Evolutionary conservation across 2,113 vertebrate species (phyloP).

Genomic region (Porphyrio hochstetteri): DNA sequence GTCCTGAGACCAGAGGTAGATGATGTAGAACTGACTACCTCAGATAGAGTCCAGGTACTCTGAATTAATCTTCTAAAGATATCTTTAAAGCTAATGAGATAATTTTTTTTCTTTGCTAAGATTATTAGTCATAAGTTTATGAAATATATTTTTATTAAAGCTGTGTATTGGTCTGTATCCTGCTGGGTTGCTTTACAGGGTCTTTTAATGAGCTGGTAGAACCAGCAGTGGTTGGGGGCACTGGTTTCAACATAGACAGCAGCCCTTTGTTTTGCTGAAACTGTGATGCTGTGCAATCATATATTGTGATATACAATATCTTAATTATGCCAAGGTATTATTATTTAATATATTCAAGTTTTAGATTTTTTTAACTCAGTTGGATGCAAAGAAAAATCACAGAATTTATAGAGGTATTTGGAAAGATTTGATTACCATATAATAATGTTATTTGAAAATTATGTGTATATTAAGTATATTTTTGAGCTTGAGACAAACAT

Average conservation of each 20-base stretch:
- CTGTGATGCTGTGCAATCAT: background rate
- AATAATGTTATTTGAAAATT: background rate
- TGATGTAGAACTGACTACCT: constrained; percentile 83
- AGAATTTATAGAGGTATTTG: background rate
- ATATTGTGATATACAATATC: background rate
- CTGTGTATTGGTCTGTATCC: constrained; percentile 37
- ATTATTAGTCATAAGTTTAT: constrained; percentile 18
- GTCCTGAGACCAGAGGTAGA: constrained; percentile 83
- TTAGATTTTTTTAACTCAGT: background rate
- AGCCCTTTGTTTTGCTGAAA: background rate
- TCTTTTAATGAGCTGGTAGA: constrained; percentile 5
- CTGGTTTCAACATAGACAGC: background rate
- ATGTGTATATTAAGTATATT: background rate
- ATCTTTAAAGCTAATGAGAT: constrained; percentile 61
- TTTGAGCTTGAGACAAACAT: background rate
- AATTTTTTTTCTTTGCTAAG: background rate
- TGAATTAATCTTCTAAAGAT: constrained; percentile 79
- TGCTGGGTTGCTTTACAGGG: constrained; percentile 9
- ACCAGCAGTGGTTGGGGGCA: background rate
- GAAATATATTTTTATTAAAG: background rate
- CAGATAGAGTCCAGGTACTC: constrained; percentile 86
- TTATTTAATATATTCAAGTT: background rate
- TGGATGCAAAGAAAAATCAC: background rate
- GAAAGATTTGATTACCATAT: background rate
- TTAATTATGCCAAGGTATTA: background rate